Conservation (phyloP, 2,113 vertebrate species). For the Petrocephalus microphthalmus region DNA sequence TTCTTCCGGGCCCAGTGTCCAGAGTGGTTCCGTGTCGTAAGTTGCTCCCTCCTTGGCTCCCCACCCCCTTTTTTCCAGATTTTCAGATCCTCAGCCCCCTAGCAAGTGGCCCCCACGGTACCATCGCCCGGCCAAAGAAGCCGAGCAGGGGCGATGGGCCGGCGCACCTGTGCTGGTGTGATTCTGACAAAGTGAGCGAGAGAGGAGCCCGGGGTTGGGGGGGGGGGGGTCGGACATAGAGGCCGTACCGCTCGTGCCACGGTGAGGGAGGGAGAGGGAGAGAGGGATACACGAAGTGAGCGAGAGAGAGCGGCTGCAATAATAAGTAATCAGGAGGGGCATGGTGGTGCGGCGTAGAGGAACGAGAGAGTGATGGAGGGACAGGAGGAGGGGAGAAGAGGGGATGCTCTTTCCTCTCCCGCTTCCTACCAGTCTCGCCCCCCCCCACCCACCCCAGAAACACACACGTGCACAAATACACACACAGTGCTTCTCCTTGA, state of each 20-base stretch:
- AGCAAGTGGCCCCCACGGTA: neutral
- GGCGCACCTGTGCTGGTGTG: neutral
- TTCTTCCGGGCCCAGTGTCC: constrained; percentile 3
- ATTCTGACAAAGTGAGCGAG: neutral
- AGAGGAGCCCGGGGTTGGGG: constrained; percentile 38
- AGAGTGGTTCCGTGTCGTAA: neutral
- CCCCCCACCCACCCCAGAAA: neutral
- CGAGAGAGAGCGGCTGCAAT: constrained; percentile 47
- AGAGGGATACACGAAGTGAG: neutral
- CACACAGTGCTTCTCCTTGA: constrained; percentile 8
- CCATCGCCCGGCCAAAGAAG: constrained; percentile 41
- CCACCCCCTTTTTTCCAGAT: neutral
- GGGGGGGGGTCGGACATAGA: neutral
- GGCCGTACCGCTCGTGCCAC: no score
- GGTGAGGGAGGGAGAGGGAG: neutral
- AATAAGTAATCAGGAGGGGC: constrained; percentile 32
- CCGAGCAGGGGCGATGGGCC: constrained; percentile 40
- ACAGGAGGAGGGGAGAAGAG: neutral
- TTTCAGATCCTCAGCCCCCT: neutral
- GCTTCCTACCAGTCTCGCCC: neutral
- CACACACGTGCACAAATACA: neutral
- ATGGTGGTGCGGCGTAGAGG: neutral
- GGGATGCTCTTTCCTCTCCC: constrained; percentile 4
- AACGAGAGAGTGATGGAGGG: neutral
- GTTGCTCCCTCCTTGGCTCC: neutral